Conservation (phyloP, 30 jellyfish, hydroid and myxozoan species). For the Haliclystus octoradiatus region DNA sequence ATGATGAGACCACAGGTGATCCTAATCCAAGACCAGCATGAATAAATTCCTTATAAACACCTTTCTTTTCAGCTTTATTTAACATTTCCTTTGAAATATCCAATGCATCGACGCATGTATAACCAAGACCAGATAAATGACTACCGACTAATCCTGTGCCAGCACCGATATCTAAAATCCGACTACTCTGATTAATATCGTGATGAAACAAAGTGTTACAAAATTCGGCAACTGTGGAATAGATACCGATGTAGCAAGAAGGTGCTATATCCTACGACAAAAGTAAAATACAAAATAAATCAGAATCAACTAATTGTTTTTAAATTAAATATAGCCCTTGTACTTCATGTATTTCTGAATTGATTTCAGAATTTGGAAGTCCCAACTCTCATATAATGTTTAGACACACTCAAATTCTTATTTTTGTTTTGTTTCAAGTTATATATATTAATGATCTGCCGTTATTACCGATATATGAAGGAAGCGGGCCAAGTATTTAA, state of each 20-base stretch:
- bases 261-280: not conserved
- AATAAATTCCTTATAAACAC: not conserved
- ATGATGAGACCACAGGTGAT: not conserved
- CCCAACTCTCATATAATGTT: too few relatives aligned
- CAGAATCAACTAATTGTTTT: not conserved
- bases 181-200: not conserved
- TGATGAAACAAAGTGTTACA: not conserved
- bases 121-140: not conserved
- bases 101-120: not conserved
- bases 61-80: not conserved
- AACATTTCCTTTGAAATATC: constrained; percentile 3
- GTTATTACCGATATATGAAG: too few relatives aligned
- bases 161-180: constrained; percentile 1
- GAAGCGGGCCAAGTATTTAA: too few relatives aligned
- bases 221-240: not conserved
- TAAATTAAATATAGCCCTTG: too few relatives aligned
- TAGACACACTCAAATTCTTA: too few relatives aligned
- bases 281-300: too few relatives aligned
- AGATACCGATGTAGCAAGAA: not conserved
- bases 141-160: constrained; percentile 2
- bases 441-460: too few relatives aligned
- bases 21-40: not conserved
- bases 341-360: too few relatives aligned
- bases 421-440: too few relatives aligned
- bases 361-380: too few relatives aligned